Evolutionary conservation across 1,140 invertebrate species (phyloP).

Genomic region (Caerostris extrusa): DNA sequence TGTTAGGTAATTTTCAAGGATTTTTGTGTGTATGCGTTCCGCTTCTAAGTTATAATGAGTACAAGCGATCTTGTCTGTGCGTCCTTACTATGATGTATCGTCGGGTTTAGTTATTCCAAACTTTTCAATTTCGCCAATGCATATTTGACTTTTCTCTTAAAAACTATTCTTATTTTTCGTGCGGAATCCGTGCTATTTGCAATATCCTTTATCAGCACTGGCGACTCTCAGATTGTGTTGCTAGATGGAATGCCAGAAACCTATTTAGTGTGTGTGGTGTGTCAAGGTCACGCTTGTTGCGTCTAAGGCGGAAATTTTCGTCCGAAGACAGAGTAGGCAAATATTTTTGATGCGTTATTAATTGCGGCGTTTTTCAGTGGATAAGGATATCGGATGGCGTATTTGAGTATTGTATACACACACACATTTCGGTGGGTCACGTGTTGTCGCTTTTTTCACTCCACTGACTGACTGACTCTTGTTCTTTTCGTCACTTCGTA

Average conservation of each 20-base stretch:
- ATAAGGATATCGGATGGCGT: neutral
- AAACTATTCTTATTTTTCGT: no score
- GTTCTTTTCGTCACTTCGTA: no score
- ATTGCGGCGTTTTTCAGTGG: neutral
- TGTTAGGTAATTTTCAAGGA: no score
- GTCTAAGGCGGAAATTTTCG: neutral
- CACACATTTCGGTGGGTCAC: neutral
- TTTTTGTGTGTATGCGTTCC: no score
- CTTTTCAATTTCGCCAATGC: no score
- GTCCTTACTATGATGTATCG: no score
- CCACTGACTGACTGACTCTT: neutral
- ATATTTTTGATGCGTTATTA: constrained; percentile 11
- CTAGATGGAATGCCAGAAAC: neutral
- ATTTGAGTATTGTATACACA: neutral
- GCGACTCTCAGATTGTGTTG: neutral
- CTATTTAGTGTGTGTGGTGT: neutral
- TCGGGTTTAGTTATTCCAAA: no score
- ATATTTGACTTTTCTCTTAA: no score
- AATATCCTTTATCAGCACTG: neutral
- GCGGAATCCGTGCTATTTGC: no score
- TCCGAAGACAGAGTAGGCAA: neutral
- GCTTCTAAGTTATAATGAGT: no score
- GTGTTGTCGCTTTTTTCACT: neutral
- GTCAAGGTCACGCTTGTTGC: neutral
- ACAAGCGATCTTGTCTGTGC: no score